Conservation (phyloP, 2,888 invertebrate species). For the Rhamnusium bicolor region DNA sequence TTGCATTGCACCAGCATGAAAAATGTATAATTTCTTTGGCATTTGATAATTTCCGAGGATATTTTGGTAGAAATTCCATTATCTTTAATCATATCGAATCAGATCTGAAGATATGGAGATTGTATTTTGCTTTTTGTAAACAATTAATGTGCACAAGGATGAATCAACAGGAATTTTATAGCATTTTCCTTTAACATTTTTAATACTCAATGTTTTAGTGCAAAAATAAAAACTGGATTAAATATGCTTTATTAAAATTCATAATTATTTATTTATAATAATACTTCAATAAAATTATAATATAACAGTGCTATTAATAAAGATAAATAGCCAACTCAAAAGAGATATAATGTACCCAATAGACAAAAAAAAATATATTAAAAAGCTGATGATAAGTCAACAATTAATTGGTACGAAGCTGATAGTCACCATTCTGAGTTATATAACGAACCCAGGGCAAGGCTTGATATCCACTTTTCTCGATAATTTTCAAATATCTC, state of each 20-base stretch:
- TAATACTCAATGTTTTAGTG: no score
- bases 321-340: neutral
- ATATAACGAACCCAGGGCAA: conserved; percentile 99
- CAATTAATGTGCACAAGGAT: no score
- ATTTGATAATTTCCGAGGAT: no score
- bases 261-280: conserved; percentile 25
- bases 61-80: no score
- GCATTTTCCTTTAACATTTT: no score
- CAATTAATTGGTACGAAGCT: conserved; percentile 89
- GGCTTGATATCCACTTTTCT: conserved; percentile 99
- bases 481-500: conserved; percentile 97
- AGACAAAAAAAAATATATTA: neutral
- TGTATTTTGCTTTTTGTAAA: no score
- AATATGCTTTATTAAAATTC: conserved; percentile 27
- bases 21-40: no score
- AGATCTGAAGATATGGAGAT: no score
- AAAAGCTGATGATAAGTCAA: neutral
- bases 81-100: no score
- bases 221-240: no score
- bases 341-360: neutral
- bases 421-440: conserved; percentile 99
- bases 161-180: no score
- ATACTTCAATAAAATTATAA: conserved; percentile 5
- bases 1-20: no score
- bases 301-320: conserved; percentile 1